These are phyloP conservation scores for Bugula neritina DNA, from an alignment of 2,888 invertebrate species.

Conservation along the genomic window DNA sequence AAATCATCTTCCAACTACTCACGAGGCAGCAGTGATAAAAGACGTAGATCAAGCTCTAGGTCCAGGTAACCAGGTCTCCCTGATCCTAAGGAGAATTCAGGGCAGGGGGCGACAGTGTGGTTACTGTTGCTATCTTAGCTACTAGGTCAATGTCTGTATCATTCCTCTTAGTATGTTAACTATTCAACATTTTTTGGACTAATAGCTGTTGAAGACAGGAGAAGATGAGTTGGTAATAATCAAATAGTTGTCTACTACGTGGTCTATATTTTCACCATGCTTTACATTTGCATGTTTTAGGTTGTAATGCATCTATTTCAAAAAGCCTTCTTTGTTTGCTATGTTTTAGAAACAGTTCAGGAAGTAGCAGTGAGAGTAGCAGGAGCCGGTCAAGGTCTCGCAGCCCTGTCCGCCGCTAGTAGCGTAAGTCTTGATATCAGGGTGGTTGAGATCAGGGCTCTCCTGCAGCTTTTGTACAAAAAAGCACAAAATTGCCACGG, in stretches of 20 bases:
- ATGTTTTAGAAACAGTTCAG: neutral
- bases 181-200: too few relatives aligned
- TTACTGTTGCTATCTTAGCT: neutral
- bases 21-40: neutral
- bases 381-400: neutral
- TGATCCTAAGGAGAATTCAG: neutral
- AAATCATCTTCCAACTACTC: neutral
- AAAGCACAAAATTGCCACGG: too few relatives aligned
- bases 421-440: conserved; percentile 14
- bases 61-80: conserved; percentile 35
- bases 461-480: too few relatives aligned
- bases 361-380: neutral
- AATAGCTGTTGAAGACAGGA: too few relatives aligned
- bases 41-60: conserved; percentile 33
- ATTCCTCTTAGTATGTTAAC: neutral
- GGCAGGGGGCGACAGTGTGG: neutral
- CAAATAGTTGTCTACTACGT: too few relatives aligned
- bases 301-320: too few relatives aligned
- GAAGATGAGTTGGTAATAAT: too few relatives aligned
- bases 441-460: too few relatives aligned
- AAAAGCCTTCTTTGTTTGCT: too few relatives aligned
- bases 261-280: too few relatives aligned
- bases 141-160: neutral
- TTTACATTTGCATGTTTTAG: too few relatives aligned
- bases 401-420: conserved; percentile 8